Evolutionary conservation across 2,797 vertebrate genomes (phyloP), one percentile per base, ranked within the genome.

Genomic region (Leptoclinus maculatus): DNA sequence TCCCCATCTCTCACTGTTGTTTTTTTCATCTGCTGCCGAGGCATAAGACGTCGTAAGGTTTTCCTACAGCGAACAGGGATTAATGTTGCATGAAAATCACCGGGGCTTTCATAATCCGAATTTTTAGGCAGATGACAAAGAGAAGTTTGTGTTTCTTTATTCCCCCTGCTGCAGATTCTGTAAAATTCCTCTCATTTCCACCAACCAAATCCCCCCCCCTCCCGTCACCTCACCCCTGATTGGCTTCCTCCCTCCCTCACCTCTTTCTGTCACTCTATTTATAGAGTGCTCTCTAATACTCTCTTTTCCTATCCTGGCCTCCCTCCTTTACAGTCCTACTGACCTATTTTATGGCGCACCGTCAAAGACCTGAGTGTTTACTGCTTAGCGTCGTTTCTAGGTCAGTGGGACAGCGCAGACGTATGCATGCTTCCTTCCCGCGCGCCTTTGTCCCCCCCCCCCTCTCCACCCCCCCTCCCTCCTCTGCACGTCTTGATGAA

Each of bases 301-400:
- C 89, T 79, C 87, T 79, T 83, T 85, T 79, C 68, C 90, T 88
- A 83, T 85, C 82, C 78, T 80, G 82, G 83, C 80, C 90, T 84
- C 91, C 86, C 91, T 91, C 79, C 87, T 85, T 84, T 88, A 78
- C 87, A 93, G 93, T 93, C 89, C 93, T 76, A 95, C 93, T 96
- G 95, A 95, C 95, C 94, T 95, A 95, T 95, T 95, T 95, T 91
- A 85, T 90, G 87, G 93, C 82, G 73, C 88, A 91, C 87, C 83
- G 88, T 94, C 89, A 92, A 93, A 93, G 86, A 87, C 88, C 77
- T 89, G 88, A 86, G 92, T 94, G 93, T 94, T 95, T 93, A 95
- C 93, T 86, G 93, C 89, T 92, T 86, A 86, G 90, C 78, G 78
- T 89, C 19, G 89, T 95, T 95, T 95, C 91, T 95, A 93, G 95